phyloP scores from a whole-genome alignment of 2,888 invertebrate genomes.

The Eupeodes latifasciatus region DNA sequence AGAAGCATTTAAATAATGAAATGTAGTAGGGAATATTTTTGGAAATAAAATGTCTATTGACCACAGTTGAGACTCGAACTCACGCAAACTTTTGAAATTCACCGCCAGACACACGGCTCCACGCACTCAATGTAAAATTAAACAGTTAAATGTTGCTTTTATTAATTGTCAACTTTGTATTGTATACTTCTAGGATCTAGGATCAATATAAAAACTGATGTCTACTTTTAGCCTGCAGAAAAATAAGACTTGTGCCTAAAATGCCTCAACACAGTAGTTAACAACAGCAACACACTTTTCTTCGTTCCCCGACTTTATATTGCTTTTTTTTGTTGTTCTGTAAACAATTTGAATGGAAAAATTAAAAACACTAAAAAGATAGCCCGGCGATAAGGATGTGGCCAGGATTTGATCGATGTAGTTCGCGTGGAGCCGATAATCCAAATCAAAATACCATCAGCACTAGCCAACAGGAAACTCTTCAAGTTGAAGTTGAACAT shows the following conservation, averaged over 20 bases:
- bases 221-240: neutral
- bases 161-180: neutral
- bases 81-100: too few species aligned
- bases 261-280: constrained; percentile 23
- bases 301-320: neutral
- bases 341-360: constrained; percentile 67
- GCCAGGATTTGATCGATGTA: constrained; percentile 82
- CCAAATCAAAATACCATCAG: constrained; percentile 79
- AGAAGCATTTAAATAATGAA: constrained; percentile 14
- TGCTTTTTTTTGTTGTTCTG: neutral
- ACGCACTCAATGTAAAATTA: neutral
- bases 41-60: too few species aligned
- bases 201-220: neutral
- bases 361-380: constrained; percentile 61
- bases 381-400: constrained; percentile 77
- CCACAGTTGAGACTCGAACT: constrained; percentile 45
- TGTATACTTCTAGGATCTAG: constrained; percentile 55
- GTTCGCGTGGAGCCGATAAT: constrained; percentile 81
- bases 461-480: constrained; percentile 86
- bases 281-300: neutral
- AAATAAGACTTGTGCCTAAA: constrained; percentile 1
- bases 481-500: constrained; percentile 86
- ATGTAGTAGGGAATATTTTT: too few species aligned
- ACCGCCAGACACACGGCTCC: constrained; percentile 3
- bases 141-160: neutral